Conservation (phyloP, 2,888 invertebrate genomes). For the Caenorhabditis panamensis region DNA sequence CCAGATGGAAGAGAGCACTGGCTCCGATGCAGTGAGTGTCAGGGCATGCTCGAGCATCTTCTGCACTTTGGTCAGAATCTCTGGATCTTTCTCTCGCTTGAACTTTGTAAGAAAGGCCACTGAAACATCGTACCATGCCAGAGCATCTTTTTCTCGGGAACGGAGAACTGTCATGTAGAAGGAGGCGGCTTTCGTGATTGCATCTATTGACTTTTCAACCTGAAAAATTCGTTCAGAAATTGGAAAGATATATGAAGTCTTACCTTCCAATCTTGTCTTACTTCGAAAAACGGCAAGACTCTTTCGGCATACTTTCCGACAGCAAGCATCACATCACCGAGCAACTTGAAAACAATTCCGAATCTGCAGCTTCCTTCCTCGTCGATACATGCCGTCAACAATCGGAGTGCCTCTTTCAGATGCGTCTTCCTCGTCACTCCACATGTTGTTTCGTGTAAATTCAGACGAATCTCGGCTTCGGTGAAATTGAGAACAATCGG, state of each 20-base stretch:
- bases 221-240: too few relatives aligned
- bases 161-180: slow-evolving; percentile 58
- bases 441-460: slow-evolving; percentile 32
- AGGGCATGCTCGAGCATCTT: slow-evolving; percentile 52
- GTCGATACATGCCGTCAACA: slow-evolving; percentile 7
- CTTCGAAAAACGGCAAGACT: slow-evolving; percentile 24
- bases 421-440: slow-evolving; percentile 50
- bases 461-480: slow-evolving; percentile 59
- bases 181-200: slow-evolving; percentile 34
- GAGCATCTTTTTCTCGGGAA: slow-evolving; percentile 19
- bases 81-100: slow-evolving; percentile 40
- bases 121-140: slow-evolving; percentile 63
- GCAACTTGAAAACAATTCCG: slow-evolving; percentile 30
- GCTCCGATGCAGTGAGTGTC: slow-evolving; percentile 24
- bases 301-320: slow-evolving; percentile 19
- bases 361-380: slow-evolving; percentile 11
- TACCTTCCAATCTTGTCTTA: slow-evolving; percentile 54
- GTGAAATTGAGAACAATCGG: slow-evolving; percentile 46
- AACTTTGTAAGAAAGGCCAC: slow-evolving; percentile 41
- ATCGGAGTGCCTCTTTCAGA: slow-evolving; percentile 29
- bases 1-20: slow-evolving; percentile 61
- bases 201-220: slow-evolving; percentile 3
- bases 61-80: slow-evolving; percentile 27
- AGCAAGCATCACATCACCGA: slow-evolving; percentile 26
- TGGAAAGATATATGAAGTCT: too few relatives aligned